These are phyloP conservation scores for Trachemys scripta DNA, from an alignment of 2,113 vertebrate species.

Conservation along the genomic window DNA sequence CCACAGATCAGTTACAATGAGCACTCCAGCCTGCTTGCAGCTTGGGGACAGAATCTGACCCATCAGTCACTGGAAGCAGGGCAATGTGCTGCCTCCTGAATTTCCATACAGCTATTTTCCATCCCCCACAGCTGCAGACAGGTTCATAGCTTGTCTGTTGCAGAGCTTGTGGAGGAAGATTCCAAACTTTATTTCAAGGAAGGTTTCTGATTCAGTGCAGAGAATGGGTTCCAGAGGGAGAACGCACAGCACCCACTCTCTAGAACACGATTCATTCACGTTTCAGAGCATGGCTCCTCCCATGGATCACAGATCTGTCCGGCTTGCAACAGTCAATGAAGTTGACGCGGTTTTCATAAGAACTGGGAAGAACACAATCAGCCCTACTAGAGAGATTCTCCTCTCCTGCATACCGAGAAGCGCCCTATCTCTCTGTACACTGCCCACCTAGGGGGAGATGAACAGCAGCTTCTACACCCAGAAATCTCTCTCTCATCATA, in stretches of 20 bases:
- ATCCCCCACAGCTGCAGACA: background rate
- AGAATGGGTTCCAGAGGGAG: background rate
- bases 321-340: background rate
- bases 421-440: background rate
- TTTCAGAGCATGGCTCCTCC: background rate
- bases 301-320: background rate
- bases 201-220: background rate
- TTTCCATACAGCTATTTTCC: background rate
- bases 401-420: background rate
- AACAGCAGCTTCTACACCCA: background rate
- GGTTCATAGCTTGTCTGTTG: background rate
- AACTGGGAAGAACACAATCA: background rate
- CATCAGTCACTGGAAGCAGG: background rate
- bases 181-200: background rate
- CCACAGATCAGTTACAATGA: background rate
- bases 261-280: background rate
- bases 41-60: background rate
- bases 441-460: background rate
- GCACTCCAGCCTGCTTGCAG: background rate
- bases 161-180: background rate
- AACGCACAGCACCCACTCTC: background rate
- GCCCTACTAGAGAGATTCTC: background rate
- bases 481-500: background rate
- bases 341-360: background rate
- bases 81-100: background rate